Conservation (phyloP, 1,140 invertebrate genomes). For the Pararge aegeria region DNA sequence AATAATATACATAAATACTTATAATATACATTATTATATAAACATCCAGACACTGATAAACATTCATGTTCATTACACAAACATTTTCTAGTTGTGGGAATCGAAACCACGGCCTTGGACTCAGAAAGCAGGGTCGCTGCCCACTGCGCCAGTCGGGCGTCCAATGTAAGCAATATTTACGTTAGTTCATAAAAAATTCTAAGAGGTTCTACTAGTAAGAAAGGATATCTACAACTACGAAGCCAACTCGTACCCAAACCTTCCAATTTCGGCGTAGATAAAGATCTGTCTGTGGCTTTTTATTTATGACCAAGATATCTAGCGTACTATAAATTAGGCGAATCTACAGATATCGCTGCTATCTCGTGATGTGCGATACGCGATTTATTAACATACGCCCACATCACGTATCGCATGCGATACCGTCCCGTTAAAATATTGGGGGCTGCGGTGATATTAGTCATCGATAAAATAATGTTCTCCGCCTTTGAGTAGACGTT, state of each 20-base stretch:
- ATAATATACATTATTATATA: too few species aligned
- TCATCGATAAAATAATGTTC: conserved; percentile 11
- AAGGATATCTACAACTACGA: not conserved
- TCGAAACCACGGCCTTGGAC: too few species aligned
- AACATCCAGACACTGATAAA: too few species aligned
- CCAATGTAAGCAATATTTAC: too few species aligned
- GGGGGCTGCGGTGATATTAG: conserved; percentile 12
- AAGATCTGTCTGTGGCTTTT: conserved; percentile 18
- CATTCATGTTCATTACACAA: too few species aligned
- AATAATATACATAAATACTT: too few species aligned
- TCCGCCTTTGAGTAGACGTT: not conserved
- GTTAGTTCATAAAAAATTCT: too few species aligned
- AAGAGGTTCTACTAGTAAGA: too few species aligned
- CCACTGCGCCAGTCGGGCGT: too few species aligned
- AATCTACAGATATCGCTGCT: conserved; percentile 25
- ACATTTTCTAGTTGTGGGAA: too few species aligned
- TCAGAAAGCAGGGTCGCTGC: too few species aligned
- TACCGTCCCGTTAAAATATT: not conserved
- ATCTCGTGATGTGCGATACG: conserved; percentile 20
- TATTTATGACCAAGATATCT: conserved; percentile 29
- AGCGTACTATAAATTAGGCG: conserved; percentile 24
- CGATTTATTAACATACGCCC: conserved; percentile 27
- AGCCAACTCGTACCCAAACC: not conserved
- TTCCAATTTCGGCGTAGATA: conserved; percentile 27
- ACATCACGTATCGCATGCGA: conserved; percentile 1